These are phyloP conservation scores for Actinia tenebrosa DNA, from an alignment of 64 coral and sea anemone species.

Conservation along the genomic window DNA sequence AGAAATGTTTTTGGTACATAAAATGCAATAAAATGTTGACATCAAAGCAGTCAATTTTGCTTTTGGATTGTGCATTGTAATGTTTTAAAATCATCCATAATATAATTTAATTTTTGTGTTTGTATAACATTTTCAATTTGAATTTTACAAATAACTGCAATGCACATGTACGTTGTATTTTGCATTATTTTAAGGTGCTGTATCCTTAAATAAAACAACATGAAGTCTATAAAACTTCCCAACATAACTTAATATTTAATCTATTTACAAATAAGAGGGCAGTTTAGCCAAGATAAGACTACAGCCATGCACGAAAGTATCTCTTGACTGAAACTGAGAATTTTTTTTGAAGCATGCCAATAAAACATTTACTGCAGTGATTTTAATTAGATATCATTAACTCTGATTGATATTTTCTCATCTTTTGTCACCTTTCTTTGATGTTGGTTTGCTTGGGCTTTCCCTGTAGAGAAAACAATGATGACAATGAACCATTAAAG, in stretches of 20 bases:
- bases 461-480: conserved; percentile 41
- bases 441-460: conserved; percentile 47
- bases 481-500: neutral
- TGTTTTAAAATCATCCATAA: too few relatives aligned
- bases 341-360: neutral
- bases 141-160: too few relatives aligned
- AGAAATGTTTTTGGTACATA: too few relatives aligned
- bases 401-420: neutral
- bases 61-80: too few relatives aligned
- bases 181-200: too few relatives aligned
- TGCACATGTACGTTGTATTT: too few relatives aligned
- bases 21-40: too few relatives aligned
- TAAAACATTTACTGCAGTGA: neutral
- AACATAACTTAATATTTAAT: neutral
- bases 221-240: too few relatives aligned
- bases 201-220: too few relatives aligned
- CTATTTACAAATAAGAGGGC: neutral
- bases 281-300: neutral
- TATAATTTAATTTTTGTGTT: too few relatives aligned
- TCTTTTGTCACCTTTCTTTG: conserved; percentile 85
- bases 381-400: neutral
- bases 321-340: neutral
- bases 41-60: too few relatives aligned
- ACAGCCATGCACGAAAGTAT: neutral
- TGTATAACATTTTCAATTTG: too few relatives aligned